Evolutionary conservation across 2,113 vertebrate genomes (phyloP).

Genomic region (Proteles cristata): DNA sequence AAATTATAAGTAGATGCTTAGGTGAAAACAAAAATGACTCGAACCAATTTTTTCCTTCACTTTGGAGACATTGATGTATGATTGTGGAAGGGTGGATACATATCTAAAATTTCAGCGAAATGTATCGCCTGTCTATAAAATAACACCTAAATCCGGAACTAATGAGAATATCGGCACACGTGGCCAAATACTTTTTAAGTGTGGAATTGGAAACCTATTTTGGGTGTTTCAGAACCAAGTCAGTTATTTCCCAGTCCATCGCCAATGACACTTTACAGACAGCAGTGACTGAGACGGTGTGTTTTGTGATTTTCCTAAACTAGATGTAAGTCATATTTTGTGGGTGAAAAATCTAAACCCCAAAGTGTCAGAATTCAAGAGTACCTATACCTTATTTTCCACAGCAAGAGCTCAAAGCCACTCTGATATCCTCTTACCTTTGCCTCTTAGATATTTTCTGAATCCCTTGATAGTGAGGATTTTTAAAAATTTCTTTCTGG

Average conservation of each 20-base stretch:
- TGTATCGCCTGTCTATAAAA: not conserved
- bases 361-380: not conserved
- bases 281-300: not conserved
- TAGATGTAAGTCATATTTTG: slow-evolving; percentile 19
- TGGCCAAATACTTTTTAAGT: not conserved
- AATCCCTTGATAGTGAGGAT: slow-evolving; percentile 13
- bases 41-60: not conserved
- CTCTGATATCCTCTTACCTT: not conserved
- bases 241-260: not conserved
- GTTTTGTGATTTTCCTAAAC: not conserved
- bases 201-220: not conserved
- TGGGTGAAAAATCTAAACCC: not conserved
- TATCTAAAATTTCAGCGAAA: slow-evolving; percentile 30
- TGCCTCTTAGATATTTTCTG: not conserved
- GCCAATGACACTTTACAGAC: not conserved
- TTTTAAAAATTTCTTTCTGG: slow-evolving; percentile 31
- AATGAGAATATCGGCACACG: not conserved
- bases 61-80: not conserved
- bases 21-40: not conserved
- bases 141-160: not conserved
- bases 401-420: not conserved
- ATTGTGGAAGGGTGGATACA: not conserved
- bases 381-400: not conserved
- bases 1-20: not conserved
- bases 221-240: not conserved